These are phyloP conservation scores for Astropecten irregularis DNA, from an alignment of 53 echinoderm and acorn worm genomes.

Conservation along the genomic window DNA sequence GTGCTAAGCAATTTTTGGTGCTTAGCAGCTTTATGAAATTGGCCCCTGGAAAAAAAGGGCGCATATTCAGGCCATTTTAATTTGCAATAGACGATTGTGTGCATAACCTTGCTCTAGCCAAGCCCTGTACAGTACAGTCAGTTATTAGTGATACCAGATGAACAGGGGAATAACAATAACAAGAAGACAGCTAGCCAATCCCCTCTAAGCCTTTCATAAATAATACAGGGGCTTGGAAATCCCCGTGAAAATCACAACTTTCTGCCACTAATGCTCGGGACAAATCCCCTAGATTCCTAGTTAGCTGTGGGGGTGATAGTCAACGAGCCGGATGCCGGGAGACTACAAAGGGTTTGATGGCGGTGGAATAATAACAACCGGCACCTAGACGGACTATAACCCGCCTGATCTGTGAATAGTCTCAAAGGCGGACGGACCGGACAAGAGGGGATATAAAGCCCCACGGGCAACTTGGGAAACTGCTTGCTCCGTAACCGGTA, in stretches of 20 bases:
- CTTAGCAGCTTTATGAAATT: too few relatives aligned
- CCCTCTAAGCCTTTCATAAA: slow-evolving; percentile 40
- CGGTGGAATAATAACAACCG: slow-evolving; percentile 45
- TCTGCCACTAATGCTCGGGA: slow-evolving; percentile 37
- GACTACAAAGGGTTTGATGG: slow-evolving; percentile 36
- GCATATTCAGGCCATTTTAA: background rate
- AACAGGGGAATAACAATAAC: background rate
- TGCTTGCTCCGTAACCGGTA: slow-evolving; percentile 7
- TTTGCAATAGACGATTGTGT: slow-evolving; percentile 32
- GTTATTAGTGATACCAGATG: slow-evolving; percentile 3
- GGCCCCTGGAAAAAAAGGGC: too few relatives aligned
- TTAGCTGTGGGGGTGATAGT: slow-evolving; percentile 25
- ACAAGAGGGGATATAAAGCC: background rate
- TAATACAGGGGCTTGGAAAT: slow-evolving; percentile 8
- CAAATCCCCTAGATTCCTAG: slow-evolving; percentile 26
- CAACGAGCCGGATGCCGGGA: slow-evolving; percentile 10
- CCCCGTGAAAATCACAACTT: slow-evolving; percentile 47
- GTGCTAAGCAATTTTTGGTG: too few relatives aligned
- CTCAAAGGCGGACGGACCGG: background rate
- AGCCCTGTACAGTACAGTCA: background rate
- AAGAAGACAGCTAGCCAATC: background rate
- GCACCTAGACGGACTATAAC: slow-evolving; percentile 34
- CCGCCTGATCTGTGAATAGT: slow-evolving; percentile 33
- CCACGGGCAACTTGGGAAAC: slow-evolving; percentile 23
- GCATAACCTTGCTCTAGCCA: slow-evolving; percentile 23